Evolutionary conservation across 2,113 vertebrate species (phyloP).

Genomic region (Marcusenius ussheri): DNA sequence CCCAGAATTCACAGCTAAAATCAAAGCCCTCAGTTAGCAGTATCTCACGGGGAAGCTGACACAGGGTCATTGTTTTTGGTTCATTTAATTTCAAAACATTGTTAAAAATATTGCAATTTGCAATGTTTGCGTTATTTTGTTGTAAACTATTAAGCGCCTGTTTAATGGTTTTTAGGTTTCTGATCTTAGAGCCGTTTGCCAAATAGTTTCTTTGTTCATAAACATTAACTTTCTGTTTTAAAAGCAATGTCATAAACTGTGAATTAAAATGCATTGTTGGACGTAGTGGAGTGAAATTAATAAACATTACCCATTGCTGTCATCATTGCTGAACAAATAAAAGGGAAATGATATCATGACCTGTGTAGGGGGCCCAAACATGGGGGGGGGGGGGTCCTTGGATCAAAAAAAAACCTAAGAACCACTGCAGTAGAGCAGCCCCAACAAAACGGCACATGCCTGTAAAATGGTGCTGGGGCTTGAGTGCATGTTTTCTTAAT

Average conservation of each 20-base stretch:
- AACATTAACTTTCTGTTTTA: background rate
- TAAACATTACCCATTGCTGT: background rate
- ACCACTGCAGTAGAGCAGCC: background rate
- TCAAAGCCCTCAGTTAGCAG: background rate
- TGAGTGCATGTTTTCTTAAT: background rate
- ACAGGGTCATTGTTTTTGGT: background rate
- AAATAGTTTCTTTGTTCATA: background rate
- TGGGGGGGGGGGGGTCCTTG: background rate
- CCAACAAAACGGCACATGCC: background rate
- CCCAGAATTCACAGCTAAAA: background rate
- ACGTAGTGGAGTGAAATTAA: background rate
- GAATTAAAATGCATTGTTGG: background rate
- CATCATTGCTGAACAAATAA: background rate
- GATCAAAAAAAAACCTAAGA: background rate
- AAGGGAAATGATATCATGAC: background rate
- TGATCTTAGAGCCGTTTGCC: background rate
- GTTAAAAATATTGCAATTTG: background rate
- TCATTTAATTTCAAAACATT: background rate
- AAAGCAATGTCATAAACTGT: background rate
- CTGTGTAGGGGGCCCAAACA: background rate
- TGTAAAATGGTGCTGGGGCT: background rate
- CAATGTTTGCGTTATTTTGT: background rate
- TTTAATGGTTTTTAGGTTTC: background rate
- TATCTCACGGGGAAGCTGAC: background rate
- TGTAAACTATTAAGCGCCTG: background rate